A percentile compares a stretch with the other conserved stretches of the same genome.
phyloP scores from a whole-genome alignment of 2,797 vertebrate genomes.

The Myotis myotis region DNA sequence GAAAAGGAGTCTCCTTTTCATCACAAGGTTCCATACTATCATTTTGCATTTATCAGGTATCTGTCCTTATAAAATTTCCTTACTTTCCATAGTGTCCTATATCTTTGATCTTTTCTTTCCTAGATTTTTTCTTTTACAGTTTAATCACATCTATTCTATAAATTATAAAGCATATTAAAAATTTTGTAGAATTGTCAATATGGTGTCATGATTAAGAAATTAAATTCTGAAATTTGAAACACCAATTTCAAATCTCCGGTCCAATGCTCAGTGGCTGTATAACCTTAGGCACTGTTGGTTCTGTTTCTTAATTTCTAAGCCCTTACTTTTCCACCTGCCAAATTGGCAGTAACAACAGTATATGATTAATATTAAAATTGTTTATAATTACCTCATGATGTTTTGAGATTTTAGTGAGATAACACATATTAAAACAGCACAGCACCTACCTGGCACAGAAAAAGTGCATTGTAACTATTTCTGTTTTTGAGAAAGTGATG shows the following conservation, averaged over 20 bases:
- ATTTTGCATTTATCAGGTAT: neutral
- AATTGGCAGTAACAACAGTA: neutral
- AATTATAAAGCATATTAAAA: neutral
- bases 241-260: neutral
- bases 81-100: neutral
- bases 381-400: neutral
- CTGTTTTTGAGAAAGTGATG: neutral
- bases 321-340: neutral
- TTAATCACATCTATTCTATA: neutral
- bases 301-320: neutral
- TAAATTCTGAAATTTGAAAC: neutral
- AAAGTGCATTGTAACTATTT: slow-evolving; percentile 13
- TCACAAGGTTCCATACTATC: neutral
- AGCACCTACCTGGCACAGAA: neutral
- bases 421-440: neutral
- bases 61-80: neutral
- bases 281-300: neutral
- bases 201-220: neutral
- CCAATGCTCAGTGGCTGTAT: neutral
- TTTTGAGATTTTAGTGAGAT: neutral
- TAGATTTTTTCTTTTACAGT: neutral
- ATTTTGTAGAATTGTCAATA: neutral
- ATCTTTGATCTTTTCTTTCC: neutral
- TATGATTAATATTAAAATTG: neutral
- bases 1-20: neutral